A percentile compares a stretch with the other conserved stretches of the same genome.
Conservation (phyloP, 1,140 invertebrate genomes). For the Danaus plexippus region DNA sequence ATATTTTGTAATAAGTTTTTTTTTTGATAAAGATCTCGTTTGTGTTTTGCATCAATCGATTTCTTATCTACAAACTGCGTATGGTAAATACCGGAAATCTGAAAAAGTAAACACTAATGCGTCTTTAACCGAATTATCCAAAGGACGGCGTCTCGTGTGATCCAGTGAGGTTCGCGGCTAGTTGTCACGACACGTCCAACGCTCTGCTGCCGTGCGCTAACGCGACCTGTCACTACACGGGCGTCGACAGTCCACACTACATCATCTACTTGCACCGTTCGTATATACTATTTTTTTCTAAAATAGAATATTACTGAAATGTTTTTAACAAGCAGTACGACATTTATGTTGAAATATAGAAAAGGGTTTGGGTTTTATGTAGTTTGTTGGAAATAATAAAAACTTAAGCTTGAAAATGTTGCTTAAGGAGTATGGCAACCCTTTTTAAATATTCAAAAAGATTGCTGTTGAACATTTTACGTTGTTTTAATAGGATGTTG, state of each 20-base stretch:
- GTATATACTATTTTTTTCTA: constrained; percentile 16
- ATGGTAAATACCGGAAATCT: too few species aligned
- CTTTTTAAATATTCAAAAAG: too few species aligned
- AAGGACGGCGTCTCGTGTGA: constrained; percentile 73
- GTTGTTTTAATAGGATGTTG: too few species aligned
- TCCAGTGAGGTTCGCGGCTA: constrained; percentile 67
- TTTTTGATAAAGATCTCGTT: too few species aligned
- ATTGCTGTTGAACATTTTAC: too few species aligned
- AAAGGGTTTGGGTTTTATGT: too few species aligned
- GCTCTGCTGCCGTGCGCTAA: constrained; percentile 43
- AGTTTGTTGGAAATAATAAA: too few species aligned
- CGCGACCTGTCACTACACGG: constrained; percentile 73
- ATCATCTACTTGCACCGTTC: constrained; percentile 73
- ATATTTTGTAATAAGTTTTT: too few species aligned
- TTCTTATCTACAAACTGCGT: too few species aligned
- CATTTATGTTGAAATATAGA: neutral
- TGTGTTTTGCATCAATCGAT: too few species aligned
- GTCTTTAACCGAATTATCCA: constrained; percentile 20
- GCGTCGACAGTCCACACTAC: constrained; percentile 66
- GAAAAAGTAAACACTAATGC: neutral
- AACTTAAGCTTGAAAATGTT: too few species aligned
- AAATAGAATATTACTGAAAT: neutral
- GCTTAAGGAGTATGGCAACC: too few species aligned
- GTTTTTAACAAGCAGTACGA: neutral
- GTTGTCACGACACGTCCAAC: constrained; percentile 59